phyloP scores from a whole-genome alignment of 2,113 vertebrate species.

The Nanger granti region DNA sequence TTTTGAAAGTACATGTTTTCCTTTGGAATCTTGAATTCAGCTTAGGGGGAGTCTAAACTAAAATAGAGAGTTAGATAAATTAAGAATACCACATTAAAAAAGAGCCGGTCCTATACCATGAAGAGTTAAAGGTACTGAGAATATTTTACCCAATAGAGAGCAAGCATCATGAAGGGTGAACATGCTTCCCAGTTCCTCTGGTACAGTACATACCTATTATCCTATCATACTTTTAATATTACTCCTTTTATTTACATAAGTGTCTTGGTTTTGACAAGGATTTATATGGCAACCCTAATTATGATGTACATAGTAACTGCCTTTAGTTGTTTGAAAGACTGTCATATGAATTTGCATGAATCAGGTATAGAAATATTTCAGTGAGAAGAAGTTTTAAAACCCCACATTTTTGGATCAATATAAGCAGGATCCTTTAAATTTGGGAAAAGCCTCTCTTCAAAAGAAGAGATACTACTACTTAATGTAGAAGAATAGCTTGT shows the following conservation, averaged over 20 bases:
- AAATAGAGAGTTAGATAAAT: neutral
- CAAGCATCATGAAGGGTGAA: neutral
- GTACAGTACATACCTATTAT: accelerated
- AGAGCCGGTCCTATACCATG: neutral
- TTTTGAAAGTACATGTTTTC: neutral
- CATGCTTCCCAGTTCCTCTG: neutral
- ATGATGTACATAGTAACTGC: neutral
- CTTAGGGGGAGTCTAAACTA: neutral
- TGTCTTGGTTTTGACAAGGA: neutral
- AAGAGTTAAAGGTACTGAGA: neutral
- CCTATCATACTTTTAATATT: neutral
- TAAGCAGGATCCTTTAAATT: neutral
- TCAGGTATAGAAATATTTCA: neutral
- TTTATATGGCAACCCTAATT: neutral
- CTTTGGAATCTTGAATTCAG: neutral
- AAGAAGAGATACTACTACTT: neutral
- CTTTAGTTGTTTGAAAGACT: neutral
- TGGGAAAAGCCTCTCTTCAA: neutral
- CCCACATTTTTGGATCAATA: neutral
- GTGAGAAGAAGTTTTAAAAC: neutral
- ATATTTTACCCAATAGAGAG: neutral
- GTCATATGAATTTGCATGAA: neutral
- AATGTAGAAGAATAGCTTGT: neutral
- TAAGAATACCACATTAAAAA: neutral
- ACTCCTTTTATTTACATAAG: neutral